Evolutionary conservation across 2,797 vertebrate genomes (phyloP).

Genomic region (Etheostoma nigrum): DNA sequence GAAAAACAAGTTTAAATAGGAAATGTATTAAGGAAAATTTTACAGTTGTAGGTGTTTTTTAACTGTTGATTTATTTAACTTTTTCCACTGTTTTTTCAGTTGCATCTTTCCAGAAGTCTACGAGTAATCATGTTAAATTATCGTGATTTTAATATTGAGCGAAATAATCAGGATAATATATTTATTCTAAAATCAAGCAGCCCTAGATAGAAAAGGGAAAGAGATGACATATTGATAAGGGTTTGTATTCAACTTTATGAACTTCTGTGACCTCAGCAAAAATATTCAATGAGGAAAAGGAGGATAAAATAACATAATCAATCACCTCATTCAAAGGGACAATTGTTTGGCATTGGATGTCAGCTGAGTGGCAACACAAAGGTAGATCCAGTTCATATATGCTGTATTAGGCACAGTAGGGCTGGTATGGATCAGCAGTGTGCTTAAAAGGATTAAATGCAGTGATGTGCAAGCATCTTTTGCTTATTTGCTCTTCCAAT

Average conservation of each 20-base stretch:
- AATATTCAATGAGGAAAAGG: conserved; percentile 18
- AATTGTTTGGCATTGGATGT: conserved; percentile 18
- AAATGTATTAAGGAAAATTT: no score
- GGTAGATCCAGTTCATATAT: conserved; percentile 32
- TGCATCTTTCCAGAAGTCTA: no score
- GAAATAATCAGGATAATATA: no score
- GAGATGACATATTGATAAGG: conserved; percentile 41
- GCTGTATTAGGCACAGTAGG: conserved; percentile 2
- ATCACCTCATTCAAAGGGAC: conserved; percentile 32
- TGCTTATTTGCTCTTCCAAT: not conserved
- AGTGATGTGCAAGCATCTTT: not conserved
- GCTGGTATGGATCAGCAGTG: not conserved
- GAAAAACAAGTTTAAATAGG: no score
- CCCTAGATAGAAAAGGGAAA: conserved; percentile 24
- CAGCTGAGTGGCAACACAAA: conserved; percentile 18
- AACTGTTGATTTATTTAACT: no score
- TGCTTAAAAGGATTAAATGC: not conserved
- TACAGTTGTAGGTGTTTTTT: no score
- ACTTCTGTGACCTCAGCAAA: conserved; percentile 11
- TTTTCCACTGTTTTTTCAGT: no score
- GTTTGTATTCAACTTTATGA: conserved; percentile 33
- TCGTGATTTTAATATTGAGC: no score
- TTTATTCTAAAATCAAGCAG: no score
- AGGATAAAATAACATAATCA: conserved; percentile 44
- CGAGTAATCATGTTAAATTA: no score